Percentiles rank a stretch among this genome's conserved stretches.
Conservation (phyloP, 2,797 vertebrate genomes). For the Tiaroga cobitis region DNA sequence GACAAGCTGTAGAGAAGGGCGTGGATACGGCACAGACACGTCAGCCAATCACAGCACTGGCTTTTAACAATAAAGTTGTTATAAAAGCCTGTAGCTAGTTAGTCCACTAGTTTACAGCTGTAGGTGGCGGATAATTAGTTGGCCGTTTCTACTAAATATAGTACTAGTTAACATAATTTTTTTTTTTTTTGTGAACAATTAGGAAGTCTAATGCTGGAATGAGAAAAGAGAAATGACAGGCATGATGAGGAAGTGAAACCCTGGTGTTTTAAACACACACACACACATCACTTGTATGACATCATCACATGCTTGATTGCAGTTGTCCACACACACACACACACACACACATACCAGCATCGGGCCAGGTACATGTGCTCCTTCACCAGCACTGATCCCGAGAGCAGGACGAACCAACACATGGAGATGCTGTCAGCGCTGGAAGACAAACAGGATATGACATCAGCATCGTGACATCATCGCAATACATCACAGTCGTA, state of each 20-base stretch:
- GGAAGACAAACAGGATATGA: conserved; percentile 41
- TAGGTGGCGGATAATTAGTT: background rate
- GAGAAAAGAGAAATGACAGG: background rate
- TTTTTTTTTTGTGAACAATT: background rate
- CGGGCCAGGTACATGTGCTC: conserved; percentile 94
- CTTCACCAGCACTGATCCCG: conserved; percentile 93
- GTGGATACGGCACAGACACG: background rate
- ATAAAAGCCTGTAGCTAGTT: no score
- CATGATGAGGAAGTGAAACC: conserved; percentile 12
- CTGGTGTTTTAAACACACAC: conserved; percentile 16
- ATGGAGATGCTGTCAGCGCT: conserved; percentile 91
- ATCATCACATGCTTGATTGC: background rate
- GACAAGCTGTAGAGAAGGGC: background rate
- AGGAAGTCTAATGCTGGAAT: background rate
- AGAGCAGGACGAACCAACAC: conserved; percentile 96
- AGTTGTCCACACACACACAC: background rate
- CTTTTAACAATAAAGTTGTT: background rate
- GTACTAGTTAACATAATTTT: background rate
- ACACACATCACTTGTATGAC: background rate
- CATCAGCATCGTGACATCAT: background rate
- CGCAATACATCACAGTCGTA: background rate
- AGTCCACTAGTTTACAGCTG: background rate
- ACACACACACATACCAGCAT: conserved; percentile 78
- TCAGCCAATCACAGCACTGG: background rate
- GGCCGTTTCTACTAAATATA: background rate